Evolutionary conservation across 2,113 vertebrate genomes (phyloP).

Genomic region (Setophaga coronata): DNA sequence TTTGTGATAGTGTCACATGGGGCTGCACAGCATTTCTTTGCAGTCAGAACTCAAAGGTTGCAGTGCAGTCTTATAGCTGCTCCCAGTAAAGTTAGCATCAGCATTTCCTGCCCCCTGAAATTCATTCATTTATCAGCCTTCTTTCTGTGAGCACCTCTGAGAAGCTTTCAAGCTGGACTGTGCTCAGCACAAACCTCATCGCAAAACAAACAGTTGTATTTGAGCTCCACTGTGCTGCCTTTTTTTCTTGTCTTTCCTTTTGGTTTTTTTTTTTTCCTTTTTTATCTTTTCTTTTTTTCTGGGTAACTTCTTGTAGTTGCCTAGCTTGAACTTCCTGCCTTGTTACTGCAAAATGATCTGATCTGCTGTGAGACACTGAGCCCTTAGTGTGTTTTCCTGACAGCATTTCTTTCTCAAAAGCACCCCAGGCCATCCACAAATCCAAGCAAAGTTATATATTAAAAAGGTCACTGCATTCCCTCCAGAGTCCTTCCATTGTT

Average conservation of each 20-base stretch:
- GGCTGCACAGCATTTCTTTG: background rate
- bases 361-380: background rate
- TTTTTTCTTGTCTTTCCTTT: background rate
- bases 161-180: background rate
- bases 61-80: background rate
- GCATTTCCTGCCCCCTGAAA: background rate
- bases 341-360: background rate
- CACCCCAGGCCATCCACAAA: background rate
- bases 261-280: accelerated
- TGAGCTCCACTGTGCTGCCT: background rate
- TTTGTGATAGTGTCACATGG: background rate
- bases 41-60: constrained; percentile 38
- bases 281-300: background rate
- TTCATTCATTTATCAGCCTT: background rate
- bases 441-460: background rate
- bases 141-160: background rate
- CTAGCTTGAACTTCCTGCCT: constrained; percentile 20
- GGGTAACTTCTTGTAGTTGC: background rate
- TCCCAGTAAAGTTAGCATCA: background rate
- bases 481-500: background rate
- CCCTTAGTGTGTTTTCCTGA: background rate
- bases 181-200: background rate
- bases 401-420: background rate
- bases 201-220: background rate
- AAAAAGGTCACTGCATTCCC: background rate